phyloP scores from a whole-genome alignment of 2,113 vertebrate genomes.

The Oreochromis niloticus region DNA sequence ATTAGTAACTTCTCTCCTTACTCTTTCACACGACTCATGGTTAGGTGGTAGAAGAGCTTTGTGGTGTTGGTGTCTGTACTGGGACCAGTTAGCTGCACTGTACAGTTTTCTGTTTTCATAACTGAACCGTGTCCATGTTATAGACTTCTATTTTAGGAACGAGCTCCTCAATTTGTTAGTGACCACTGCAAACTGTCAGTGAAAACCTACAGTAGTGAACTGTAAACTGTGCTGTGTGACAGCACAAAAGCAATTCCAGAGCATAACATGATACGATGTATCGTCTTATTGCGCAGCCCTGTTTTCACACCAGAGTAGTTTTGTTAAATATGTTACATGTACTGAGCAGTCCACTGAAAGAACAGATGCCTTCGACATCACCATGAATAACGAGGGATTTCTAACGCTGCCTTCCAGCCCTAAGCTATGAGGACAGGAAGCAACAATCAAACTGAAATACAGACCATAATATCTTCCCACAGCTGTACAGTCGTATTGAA shows the following conservation, averaged over 20 bases:
- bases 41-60: background rate
- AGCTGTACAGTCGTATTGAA: background rate
- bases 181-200: background rate
- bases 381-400: rapidly evolving
- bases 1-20: background rate
- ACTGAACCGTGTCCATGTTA: background rate
- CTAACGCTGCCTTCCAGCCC: background rate
- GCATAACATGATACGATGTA: rapidly evolving
- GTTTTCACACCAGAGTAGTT: background rate
- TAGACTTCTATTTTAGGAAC: background rate
- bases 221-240: background rate
- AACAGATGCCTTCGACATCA: background rate
- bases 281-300: too few relatives aligned
- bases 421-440: background rate
- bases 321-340: rapidly evolving
- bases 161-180: background rate
- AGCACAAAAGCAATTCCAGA: background rate
- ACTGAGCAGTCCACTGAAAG: background rate
- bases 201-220: background rate
- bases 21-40: background rate
- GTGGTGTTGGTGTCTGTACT: background rate
- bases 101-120: background rate
- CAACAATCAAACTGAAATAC: background rate
- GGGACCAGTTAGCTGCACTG: background rate
- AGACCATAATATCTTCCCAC: background rate